Base-by-base conservation (phyloP, 2,888 invertebrate genomes). In the Diaperis boleti region DNA sequence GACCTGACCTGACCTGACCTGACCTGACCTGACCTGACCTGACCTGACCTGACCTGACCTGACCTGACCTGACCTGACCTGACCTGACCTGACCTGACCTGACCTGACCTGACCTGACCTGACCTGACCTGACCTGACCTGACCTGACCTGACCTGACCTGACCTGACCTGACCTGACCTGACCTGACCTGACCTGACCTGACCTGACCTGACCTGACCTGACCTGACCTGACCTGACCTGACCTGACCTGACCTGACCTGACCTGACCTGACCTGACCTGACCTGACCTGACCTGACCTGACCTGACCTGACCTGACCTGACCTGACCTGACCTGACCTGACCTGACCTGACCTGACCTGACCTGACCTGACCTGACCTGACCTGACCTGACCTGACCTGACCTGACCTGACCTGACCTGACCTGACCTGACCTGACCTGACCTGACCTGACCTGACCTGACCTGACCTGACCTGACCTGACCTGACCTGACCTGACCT, bases 381-480 rank as follows among this genome's bases (percentile, higher is more conserved):
- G 39, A 60, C 56, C 62, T 42, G 37, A 60, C 56, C 57, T 42
- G 18, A 59, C 49, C 62, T 44, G 29, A 62, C 57, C 62, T 54
- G 20, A 62, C 57, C 62, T 54, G 17, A 62, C 57, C 62, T 54
- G 20, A 62, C 57, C 62, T 54, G 22, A 62, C 57, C 62, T 54
- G 14, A 62, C 57, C 62, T 45, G 22, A 62, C 57, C 62, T 54
- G 20, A 62, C 57, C 62, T 54, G 17, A 62, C 57, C 62, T 54
- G 20, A 62, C 57, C 62, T 54, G 15, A 62, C 57, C 62, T 54
- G 14, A 62, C 57, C 57, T 54, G 29, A 62, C 57, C 62, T 56
- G 29, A 63, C 50, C 59, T 56, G 22, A 62, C 57, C 59, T 33
- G 17, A 59, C 22, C 59, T 42, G 20, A 45, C 44, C 56, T 55